A percentile compares a stretch with the other conserved stretches of the same genome.
These are phyloP conservation scores for Hiodon tergisus DNA, from an alignment of 2,113 vertebrate genomes.

Conservation along the genomic window DNA sequence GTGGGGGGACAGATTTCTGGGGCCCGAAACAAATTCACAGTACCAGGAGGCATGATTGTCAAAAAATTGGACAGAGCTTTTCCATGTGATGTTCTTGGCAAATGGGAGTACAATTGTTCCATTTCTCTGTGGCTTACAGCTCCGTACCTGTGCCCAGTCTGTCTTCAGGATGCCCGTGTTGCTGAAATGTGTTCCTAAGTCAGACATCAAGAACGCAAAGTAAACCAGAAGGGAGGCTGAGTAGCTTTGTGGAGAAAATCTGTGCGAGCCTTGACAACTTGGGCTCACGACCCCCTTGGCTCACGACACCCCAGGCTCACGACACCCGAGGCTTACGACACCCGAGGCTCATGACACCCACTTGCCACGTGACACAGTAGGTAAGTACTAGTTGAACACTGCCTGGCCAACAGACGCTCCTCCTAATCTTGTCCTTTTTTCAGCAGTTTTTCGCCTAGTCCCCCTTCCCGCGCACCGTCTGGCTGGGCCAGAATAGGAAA, in stretches of 20 bases:
- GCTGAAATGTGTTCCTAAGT: slow-evolving; percentile 61
- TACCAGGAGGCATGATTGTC: slow-evolving; percentile 40
- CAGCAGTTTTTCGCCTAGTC: too few species aligned
- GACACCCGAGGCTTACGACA: too few species aligned
- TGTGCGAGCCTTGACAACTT: too few species aligned
- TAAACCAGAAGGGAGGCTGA: slow-evolving; percentile 60
- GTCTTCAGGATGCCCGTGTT: slow-evolving; percentile 61
- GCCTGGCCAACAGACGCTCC: too few species aligned
- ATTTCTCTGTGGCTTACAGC: slow-evolving; percentile 45
- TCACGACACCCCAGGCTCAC: too few species aligned
- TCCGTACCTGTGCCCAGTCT: slow-evolving; percentile 60
- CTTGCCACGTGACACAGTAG: too few species aligned
- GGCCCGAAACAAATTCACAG: slow-evolving; percentile 65
- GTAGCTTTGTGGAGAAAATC: slow-evolving; percentile 50
- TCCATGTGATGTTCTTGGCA: slow-evolving; percentile 57
- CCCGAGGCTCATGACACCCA: too few species aligned
- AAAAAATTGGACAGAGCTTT: slow-evolving; percentile 55
- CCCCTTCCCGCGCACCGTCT: not conserved
- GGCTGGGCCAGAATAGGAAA: not conserved
- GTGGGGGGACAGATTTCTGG: slow-evolving; percentile 61
- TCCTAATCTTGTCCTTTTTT: too few species aligned
- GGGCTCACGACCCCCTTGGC: too few species aligned
- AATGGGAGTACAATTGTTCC: slow-evolving; percentile 39
- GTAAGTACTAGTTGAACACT: too few species aligned
- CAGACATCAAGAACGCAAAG: slow-evolving; percentile 59